phyloP scores from a whole-genome alignment of 2,797 vertebrate genomes.

The Tragelaphus eurycerus region DNA sequence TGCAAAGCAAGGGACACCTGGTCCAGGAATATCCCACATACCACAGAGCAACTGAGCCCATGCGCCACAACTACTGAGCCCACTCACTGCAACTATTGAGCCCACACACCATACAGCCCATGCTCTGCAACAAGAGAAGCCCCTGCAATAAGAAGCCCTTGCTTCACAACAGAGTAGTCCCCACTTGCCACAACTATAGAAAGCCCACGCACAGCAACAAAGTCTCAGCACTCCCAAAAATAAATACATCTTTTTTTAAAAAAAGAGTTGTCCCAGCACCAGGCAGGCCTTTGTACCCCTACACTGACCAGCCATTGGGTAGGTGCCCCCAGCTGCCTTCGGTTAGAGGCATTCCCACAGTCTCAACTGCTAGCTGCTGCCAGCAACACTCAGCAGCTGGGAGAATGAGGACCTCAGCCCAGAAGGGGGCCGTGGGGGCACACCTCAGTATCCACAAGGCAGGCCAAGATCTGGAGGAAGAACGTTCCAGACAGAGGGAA shows the following conservation, averaged over 20 bases:
- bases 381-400: background rate
- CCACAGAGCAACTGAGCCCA: background rate
- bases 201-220: background rate
- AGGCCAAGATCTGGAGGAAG: background rate
- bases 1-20: background rate
- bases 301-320: background rate
- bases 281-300: background rate
- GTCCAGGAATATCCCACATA: background rate
- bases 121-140: background rate
- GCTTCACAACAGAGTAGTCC: background rate
- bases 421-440: background rate
- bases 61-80: background rate
- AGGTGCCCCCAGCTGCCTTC: background rate
- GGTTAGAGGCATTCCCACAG: background rate
- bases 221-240: background rate
- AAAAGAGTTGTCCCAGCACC: background rate
- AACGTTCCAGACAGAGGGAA: background rate
- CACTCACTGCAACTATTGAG: background rate
- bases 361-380: background rate
- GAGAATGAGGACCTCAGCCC: background rate
- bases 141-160: background rate
- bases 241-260: background rate
- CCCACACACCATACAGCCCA: background rate
- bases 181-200: background rate
- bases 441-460: background rate